Evolutionary conservation across 2,113 vertebrate genomes (phyloP), one percentile per base, ranked within the genome.

Genomic region (Ptilorrhoa leucosticta): DNA sequence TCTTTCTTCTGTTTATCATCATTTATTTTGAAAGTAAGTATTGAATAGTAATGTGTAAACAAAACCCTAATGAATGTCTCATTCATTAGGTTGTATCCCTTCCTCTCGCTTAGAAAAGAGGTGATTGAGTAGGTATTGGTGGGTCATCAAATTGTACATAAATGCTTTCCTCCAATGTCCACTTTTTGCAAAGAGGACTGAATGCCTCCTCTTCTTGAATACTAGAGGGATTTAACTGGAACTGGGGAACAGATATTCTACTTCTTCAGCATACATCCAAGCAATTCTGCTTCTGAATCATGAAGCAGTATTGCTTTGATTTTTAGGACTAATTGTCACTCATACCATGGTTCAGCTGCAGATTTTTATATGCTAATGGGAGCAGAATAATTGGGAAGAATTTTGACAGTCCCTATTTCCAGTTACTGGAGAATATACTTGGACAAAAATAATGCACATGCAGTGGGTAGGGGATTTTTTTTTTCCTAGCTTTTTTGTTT

Each of bases 21-120:
- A 56, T 91, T 80, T 48, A 64, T 84, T 97, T 84, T 75, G 61
- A 68, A 94, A 56, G 89, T 92, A 94, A 92, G 44, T 89, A 71
- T 92, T 95, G 94, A 97, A 95, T 96, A 94, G 76, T 91, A 93
- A 93, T 94, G 77, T 94, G 83, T 94, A 92, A 96, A 95, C 77
- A 94, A 94, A 96, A 39, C 48, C 39, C 35, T 92, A 93, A 96
- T 93, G 76, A 92, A 75, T 64, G 57, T 75, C 76, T 94, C 83
- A 83, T 95, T 96, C 91, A 87, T 95, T 93, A 82, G 68, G 11
- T 81, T 89, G 51, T 70, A 73, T 94, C 35, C 37, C 37, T 78
- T 87, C 22, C 31, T 76, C 23, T 89, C 2, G 5, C 30, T 85
- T 66, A 60, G 51, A 75, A 60, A 66, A 68, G 78, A 45, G 66